Evolutionary conservation across 1,140 invertebrate genomes (phyloP), one percentile per base, ranked within the genome.

Genomic region (Pomacea maculata): DNA sequence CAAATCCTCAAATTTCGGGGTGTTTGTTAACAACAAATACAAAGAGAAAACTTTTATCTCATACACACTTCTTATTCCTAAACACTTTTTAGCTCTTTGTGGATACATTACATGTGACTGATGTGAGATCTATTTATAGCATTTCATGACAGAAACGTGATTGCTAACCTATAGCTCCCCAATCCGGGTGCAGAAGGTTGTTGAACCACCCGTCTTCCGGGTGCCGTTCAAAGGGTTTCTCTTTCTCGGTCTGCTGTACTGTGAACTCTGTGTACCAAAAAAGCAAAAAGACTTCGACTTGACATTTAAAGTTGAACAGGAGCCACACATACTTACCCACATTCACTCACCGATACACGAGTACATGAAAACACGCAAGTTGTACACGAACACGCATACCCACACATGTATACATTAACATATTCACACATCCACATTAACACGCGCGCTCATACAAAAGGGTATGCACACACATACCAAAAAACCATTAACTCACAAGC

Each of bases 201-300:
- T 99, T 99, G 91, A 97, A 99, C 97, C 97, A 99, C 82, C 98
- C 98, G 94, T 99, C 98, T 91, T 98, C 98, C 34, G 98, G 94
- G 91, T 99, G 97, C 88, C 97, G 97, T 90, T 98, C 97, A 82
- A 94, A 75, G 25, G 85, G 82, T 17, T 73, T 63, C n/a, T 21
- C n/a, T 17, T 73, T 63, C n/a, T 21, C n/a, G 0, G n/a, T 9
- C 75, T 29, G 19, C 10, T 61, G 57, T 11, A 8, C 57, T 61
- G 57, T 61, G 4, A 61, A 0, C 57, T 61, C 57, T 61, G 57
- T 11, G 57, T 61, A 17, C 4, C 15, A 61, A 61, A 17, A 61
- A 4, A 61, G 6, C 34, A 25, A 14, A 61, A 61, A 61, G 0
- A 61, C 9, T 61, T 11, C 57, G 11, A 61, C 0, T 61, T 17